Percentiles rank a stretch among this genome's conserved stretches.
Conservation (phyloP, 2,888 invertebrate species). For the Chrysolina haemoptera region DNA sequence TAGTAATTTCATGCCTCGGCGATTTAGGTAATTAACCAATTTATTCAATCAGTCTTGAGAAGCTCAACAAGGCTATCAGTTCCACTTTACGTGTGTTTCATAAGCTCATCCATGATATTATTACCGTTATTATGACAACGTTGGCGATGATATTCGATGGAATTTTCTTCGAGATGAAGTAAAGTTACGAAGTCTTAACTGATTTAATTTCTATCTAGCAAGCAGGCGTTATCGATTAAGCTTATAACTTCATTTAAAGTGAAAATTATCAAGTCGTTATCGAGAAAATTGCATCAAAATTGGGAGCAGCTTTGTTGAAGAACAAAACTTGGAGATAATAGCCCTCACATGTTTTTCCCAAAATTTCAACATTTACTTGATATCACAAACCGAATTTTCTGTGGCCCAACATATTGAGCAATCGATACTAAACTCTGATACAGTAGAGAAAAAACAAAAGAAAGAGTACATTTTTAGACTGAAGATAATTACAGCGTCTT, state of each 20-base stretch:
- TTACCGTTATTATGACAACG: not conserved
- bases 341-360: too few species aligned
- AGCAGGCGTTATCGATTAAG: not conserved
- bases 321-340: too few species aligned
- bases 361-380: too few species aligned
- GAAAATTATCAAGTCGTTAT: not conserved
- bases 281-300: not conserved
- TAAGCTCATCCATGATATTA: not conserved
- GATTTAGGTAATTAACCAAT: not conserved
- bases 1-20: conserved; percentile 15
- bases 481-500: too few species aligned
- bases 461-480: too few species aligned
- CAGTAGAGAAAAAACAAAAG: too few species aligned
- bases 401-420: too few species aligned
- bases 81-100: not conserved
- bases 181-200: not conserved
- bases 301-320: too few species aligned
- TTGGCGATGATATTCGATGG: not conserved
- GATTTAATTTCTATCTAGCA: too few species aligned
- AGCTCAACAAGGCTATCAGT: conserved; percentile 15
- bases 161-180: not conserved
- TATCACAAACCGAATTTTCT: too few species aligned
- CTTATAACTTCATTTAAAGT: not conserved
- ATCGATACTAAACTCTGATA: too few species aligned
- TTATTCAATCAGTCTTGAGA: conserved; percentile 11